Conservation (phyloP, 2,888 invertebrate species). For the Drosophila infuscata region DNA sequence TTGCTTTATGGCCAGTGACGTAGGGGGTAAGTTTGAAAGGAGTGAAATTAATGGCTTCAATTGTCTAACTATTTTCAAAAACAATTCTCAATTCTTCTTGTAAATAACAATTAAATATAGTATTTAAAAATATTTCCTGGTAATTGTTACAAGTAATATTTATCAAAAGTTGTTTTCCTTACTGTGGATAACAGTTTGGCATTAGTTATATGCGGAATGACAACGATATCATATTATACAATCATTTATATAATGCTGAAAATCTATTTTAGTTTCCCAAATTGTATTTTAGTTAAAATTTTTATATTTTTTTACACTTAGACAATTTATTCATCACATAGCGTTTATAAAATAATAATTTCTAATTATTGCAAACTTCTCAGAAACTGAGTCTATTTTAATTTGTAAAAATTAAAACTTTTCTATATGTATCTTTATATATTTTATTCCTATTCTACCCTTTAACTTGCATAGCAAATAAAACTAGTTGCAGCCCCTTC, state of each 20-base stretch:
- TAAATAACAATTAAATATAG: background rate
- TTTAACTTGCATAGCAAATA: background rate
- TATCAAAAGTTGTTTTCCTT: accelerated
- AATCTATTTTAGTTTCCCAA: background rate
- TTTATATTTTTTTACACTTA: accelerated
- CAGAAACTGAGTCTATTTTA: too few relatives aligned
- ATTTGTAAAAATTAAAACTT: background rate
- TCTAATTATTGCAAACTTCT: background rate
- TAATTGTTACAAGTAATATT: background rate
- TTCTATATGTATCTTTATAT: too few relatives aligned
- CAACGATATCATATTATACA: too few relatives aligned
- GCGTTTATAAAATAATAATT: too few relatives aligned
- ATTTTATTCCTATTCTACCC: background rate
- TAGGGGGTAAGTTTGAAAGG: background rate
- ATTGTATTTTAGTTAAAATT: background rate
- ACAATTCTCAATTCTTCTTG: background rate
- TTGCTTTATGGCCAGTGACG: conserved; percentile 36
- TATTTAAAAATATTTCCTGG: background rate
- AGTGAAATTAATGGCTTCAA: background rate
- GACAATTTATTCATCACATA: background rate
- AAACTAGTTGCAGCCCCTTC: conserved; percentile 1
- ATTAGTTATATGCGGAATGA: background rate
- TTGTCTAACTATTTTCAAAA: background rate
- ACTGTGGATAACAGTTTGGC: background rate
- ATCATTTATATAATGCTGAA: too few relatives aligned